Percentiles rank a stretch among this genome's conserved stretches.
These are phyloP conservation scores for Conops quadrifasciatus DNA, from an alignment of 2,888 invertebrate genomes.

Conservation along the genomic window DNA sequence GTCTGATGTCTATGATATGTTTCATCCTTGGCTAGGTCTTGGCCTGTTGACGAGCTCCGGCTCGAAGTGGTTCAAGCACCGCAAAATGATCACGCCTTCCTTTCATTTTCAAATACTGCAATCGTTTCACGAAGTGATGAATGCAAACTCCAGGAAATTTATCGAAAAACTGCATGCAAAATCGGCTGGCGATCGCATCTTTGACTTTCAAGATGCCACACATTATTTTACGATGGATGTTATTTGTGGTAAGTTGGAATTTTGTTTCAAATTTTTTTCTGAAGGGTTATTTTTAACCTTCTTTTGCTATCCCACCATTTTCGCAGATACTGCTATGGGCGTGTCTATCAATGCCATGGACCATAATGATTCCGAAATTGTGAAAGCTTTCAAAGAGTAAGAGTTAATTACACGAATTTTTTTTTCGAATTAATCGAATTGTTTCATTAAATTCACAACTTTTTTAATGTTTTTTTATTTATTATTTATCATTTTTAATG, in stretches of 20 bases:
- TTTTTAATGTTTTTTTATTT: not conserved
- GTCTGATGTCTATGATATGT: constrained; percentile 61
- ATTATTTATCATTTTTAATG: not conserved
- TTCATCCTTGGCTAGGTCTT: constrained; percentile 66
- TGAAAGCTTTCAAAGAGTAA: constrained; percentile 67
- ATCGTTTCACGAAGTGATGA: constrained; percentile 66
- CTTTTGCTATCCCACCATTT: no score
- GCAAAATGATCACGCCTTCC: constrained; percentile 68
- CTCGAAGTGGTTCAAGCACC: constrained; percentile 66
- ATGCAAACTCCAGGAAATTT: constrained; percentile 66
- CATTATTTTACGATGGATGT: constrained; percentile 67
- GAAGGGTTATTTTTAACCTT: not conserved
- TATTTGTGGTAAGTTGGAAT: constrained; percentile 63
- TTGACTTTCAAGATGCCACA: constrained; percentile 67
- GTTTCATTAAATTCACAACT: constrained; percentile 15
- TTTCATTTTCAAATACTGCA: constrained; percentile 68
- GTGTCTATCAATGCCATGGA: constrained; percentile 67
- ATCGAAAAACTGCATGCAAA: constrained; percentile 54
- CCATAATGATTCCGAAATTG: constrained; percentile 66
- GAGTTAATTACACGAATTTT: constrained; percentile 27
- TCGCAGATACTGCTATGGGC: constrained; percentile 73
- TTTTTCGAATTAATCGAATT: no score
- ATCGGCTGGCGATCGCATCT: constrained; percentile 52
- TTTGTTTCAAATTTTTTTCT: not conserved
- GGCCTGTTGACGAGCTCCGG: constrained; percentile 66